phyloP scores from a whole-genome alignment of 2,888 invertebrate species.

The Acanthosepion lycidas region DNA sequence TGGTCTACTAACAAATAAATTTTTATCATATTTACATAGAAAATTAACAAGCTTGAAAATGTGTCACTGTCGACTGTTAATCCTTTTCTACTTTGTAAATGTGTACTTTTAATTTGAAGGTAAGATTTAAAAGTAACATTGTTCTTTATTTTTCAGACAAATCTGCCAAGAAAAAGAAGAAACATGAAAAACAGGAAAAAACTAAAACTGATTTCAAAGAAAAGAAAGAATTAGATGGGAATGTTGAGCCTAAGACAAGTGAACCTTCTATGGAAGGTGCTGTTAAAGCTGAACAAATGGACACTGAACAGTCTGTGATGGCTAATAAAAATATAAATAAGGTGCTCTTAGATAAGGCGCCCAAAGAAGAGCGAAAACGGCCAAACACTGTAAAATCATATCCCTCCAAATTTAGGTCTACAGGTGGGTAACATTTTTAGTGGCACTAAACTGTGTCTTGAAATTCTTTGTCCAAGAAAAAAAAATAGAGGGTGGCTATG shows the following conservation, averaged over 20 bases:
- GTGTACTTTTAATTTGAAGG: too few species aligned
- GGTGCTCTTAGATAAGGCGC: slow-evolving; percentile 48
- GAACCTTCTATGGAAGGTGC: neutral
- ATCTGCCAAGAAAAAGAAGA: slow-evolving; percentile 50
- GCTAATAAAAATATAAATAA: slow-evolving; percentile 52
- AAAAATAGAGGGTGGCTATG: neutral
- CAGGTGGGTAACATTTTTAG: slow-evolving; percentile 76
- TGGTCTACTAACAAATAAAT: too few species aligned
- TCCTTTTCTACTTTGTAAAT: too few species aligned
- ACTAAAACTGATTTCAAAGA: slow-evolving; percentile 47
- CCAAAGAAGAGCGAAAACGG: slow-evolving; percentile 73
- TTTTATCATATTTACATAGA: too few species aligned
- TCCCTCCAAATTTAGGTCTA: slow-evolving; percentile 90
- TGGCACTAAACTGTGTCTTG: slow-evolving; percentile 23
- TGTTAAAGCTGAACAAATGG: slow-evolving; percentile 50
- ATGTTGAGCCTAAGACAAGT: neutral
- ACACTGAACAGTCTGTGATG: slow-evolving; percentile 51
- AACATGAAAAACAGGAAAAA: slow-evolving; percentile 49
- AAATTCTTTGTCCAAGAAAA: neutral
- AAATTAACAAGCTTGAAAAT: too few species aligned
- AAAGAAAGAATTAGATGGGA: slow-evolving; percentile 42
- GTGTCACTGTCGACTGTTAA: too few species aligned
- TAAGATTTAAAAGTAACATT: slow-evolving; percentile 4
- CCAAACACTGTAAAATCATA: slow-evolving; percentile 89
- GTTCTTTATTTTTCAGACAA: slow-evolving; percentile 43